These are phyloP conservation scores for Tipula confusa DNA, from an alignment of 2,888 invertebrate species.

Conservation along the genomic window DNA sequence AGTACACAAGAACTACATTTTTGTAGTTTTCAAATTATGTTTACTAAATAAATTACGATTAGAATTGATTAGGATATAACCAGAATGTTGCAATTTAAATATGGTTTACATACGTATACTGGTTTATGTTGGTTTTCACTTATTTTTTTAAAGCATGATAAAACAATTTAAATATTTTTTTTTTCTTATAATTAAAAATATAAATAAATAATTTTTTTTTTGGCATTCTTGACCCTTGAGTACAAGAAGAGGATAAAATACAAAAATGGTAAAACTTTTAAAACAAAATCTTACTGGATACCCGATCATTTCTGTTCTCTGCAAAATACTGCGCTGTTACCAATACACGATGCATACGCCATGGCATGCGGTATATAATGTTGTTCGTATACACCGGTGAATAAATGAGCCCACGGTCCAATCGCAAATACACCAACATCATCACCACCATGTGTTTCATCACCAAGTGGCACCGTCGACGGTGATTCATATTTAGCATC, in stretches of 20 bases:
- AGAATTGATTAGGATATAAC: too few species aligned
- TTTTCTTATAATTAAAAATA: too few species aligned
- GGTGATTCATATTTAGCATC: conserved; percentile 46
- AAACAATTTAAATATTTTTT: too few species aligned
- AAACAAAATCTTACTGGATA: neutral
- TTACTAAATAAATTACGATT: too few species aligned
- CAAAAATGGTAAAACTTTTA: neutral
- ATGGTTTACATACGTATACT: too few species aligned
- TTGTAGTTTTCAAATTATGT: too few species aligned
- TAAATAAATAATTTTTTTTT: neutral
- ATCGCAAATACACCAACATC: conserved; percentile 73
- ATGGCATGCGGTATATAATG: conserved; percentile 72
- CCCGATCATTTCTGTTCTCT: neutral
- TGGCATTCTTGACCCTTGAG: neutral
- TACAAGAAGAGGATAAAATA: too few species aligned
- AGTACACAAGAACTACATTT: too few species aligned
- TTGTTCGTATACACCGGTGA: conserved; percentile 75
- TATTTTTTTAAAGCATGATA: too few species aligned
- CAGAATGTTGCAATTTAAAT: too few species aligned
- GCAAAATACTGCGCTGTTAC: conserved; percentile 49
- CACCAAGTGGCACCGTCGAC: conserved; percentile 55
- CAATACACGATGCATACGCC: conserved; percentile 69
- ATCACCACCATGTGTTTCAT: conserved; percentile 73
- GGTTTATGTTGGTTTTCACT: too few species aligned
- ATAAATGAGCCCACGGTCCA: conserved; percentile 76